Conservation (phyloP, 2,888 invertebrate genomes). For the Pterostichus madidus region DNA sequence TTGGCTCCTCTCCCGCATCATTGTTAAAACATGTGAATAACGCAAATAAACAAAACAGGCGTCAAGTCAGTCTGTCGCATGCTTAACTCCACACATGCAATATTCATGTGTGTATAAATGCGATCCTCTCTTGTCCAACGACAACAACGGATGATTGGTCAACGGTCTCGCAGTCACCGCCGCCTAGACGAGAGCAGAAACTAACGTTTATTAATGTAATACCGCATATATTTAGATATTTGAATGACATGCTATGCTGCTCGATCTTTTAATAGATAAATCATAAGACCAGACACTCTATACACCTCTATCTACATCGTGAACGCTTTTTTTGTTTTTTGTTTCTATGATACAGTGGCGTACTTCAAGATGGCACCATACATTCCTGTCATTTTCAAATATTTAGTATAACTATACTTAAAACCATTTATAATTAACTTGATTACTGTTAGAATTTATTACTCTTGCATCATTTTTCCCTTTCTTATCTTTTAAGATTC, state of each 20-base stretch:
- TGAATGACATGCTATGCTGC: slow-evolving; percentile 67
- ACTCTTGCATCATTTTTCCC: too few relatives aligned
- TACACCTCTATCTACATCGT: slow-evolving; percentile 41
- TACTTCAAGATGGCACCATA: not conserved
- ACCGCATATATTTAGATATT: slow-evolving; percentile 65
- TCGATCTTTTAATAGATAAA: slow-evolving; percentile 67
- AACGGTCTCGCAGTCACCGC: slow-evolving; percentile 20
- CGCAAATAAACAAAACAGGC: slow-evolving; percentile 52
- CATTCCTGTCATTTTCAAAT: not conserved
- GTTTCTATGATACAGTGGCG: slow-evolving; percentile 18
- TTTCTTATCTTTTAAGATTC: too few relatives aligned
- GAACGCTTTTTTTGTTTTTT: slow-evolving; percentile 27
- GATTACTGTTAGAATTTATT: too few relatives aligned
- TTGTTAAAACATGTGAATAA: slow-evolving; percentile 46
- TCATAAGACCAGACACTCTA: slow-evolving; percentile 64
- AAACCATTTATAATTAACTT: too few relatives aligned
- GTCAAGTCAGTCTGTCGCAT: slow-evolving; percentile 25
- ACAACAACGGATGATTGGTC: slow-evolving; percentile 66
- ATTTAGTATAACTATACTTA: too few relatives aligned
- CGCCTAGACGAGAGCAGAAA: slow-evolving; percentile 10
- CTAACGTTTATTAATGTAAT: slow-evolving; percentile 66
- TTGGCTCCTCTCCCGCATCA: slow-evolving; percentile 26
- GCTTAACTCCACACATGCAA: not conserved
- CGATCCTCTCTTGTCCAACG: slow-evolving; percentile 63
- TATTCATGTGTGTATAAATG: slow-evolving; percentile 5